Base-by-base conservation (phyloP, 2,888 invertebrate genomes). In the Emmelina monodactyla region DNA sequence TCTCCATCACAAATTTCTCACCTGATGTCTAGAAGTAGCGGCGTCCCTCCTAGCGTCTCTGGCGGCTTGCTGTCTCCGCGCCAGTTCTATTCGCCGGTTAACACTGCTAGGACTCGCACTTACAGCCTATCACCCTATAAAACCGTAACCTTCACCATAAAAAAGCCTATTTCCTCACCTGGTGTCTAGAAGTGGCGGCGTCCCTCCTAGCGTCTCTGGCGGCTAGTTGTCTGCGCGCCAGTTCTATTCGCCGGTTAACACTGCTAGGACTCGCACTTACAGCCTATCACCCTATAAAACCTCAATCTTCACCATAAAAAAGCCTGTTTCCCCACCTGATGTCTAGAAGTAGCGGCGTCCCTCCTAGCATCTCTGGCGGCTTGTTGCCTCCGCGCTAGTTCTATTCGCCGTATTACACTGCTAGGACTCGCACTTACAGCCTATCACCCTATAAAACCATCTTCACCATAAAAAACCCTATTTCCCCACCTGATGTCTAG, bases 1-100 rank as follows among this genome's bases (percentile, higher is more conserved):
- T n/a, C n/a, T n/a, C n/a, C n/a, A n/a, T n/a, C n/a, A n/a, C n/a
- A n/a, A n/a, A n/a, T 11, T 15, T 14, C 31, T 12, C 35, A 73
- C 76, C 69, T 84, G 84, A 47, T 85, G 85, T 37, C 84, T 62
- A 12, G 70, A 70, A 32, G 83, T 60, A 0, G 75, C 73, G 46
- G 88, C 88, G 49, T 88, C 80, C 38, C 90, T 81, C 12, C 91
- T 85, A 0, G 92, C 92, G 51, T 92, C 91, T 34, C 87, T 76
- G 37, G 85, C 86, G 10, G 86, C 89, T 61, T 87, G 89, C 65
- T 85, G 89, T 50, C 85, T 83, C 33, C 84, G 70, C 37, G 88
- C 90, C 42, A 88, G 85, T 64, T 91, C 91, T 48, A 89, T 85
- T 50, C 89, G 83, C 44, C 88, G 87, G 67, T 91, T 91, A 10